phyloP scores from a whole-genome alignment of 53 echinoderm and acorn worm genomes.

The Pentamera pediparva region DNA sequence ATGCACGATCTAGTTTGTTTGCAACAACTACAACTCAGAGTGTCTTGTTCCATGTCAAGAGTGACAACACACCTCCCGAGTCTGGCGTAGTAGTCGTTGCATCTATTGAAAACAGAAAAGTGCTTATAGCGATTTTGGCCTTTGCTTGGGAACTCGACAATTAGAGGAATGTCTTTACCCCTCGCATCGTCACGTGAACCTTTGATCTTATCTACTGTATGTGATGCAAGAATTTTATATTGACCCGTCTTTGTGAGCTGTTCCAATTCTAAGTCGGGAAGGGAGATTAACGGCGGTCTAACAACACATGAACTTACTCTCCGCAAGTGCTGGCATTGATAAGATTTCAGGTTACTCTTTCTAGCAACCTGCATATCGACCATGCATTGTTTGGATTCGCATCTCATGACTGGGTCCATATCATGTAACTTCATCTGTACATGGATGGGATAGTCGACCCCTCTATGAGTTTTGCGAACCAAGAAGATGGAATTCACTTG shows the following conservation, averaged over 20 bases:
- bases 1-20: slow-evolving; percentile 6
- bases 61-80: slow-evolving; percentile 15
- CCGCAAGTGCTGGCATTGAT: neutral
- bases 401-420: neutral
- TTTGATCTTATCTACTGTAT: neutral
- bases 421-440: slow-evolving; percentile 10
- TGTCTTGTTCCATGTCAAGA: neutral
- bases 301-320: neutral
- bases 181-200: neutral
- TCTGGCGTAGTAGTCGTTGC: slow-evolving; percentile 6
- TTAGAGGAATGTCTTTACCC: neutral
- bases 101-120: slow-evolving; percentile 1
- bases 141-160: neutral
- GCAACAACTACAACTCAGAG: neutral
- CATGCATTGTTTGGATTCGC: slow-evolving; percentile 3
- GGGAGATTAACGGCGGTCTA: neutral
- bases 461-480: neutral
- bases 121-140: neutral
- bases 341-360: neutral
- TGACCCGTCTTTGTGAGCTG: neutral
- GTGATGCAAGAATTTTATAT: neutral
- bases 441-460: neutral
- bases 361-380: neutral
- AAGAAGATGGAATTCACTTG: slow-evolving; percentile 4
- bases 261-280: neutral